Evolutionary conservation across 2,113 vertebrate genomes (phyloP), one percentile per base, ranked within the genome.

Genomic region (Gallinago paraguaiae): DNA sequence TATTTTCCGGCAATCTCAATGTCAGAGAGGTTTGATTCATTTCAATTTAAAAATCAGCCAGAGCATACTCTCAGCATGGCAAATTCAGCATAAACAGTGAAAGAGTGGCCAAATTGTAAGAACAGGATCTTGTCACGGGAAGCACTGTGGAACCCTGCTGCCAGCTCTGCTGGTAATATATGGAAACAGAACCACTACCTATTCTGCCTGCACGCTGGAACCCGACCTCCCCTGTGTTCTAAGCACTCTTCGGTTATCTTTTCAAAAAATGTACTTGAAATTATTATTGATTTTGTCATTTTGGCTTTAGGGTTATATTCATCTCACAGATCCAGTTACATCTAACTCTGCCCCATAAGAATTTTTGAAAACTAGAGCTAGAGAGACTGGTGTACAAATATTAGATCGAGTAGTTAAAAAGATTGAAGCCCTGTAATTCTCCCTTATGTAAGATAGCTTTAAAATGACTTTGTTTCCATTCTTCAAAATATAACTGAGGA

Each of bases 221-320:
- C 50, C 53, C 0, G 3, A 60, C 72, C 92, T 92, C 92, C 82
- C 67, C 77, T 15, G 88, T 0, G 13, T 92, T 93, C 90, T 75
- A 90, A 96, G 90, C 84, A 90, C 80, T 84, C 80, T 91, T 31
- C 82, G 64, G 83, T 88, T 88, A 90, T 50, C 77, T 69, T 93
- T 92, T 89, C 74, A 61, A 88, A 96, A 92, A 87, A 79, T 4
- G 17, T 79, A 89, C 86, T 88, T 89, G 77, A 92, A 95, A 95
- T 94, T 88, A 94, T 92, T 93, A 96, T 93, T 95, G 95, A 97
- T 96, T 97, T 96, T 96, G 92, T 79, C 39, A 96, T 95, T 95
- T 93, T 84, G 48, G 72, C 88, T 90, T 70, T 45, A 90, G n/a
- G 35, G 68, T 75, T 94, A 91, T 59, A 84, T 71, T 90, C 53